phyloP scores from a whole-genome alignment of 37 sponge, comb jelly and placozoan genomes.

The Lycopodina hypogea region DNA sequence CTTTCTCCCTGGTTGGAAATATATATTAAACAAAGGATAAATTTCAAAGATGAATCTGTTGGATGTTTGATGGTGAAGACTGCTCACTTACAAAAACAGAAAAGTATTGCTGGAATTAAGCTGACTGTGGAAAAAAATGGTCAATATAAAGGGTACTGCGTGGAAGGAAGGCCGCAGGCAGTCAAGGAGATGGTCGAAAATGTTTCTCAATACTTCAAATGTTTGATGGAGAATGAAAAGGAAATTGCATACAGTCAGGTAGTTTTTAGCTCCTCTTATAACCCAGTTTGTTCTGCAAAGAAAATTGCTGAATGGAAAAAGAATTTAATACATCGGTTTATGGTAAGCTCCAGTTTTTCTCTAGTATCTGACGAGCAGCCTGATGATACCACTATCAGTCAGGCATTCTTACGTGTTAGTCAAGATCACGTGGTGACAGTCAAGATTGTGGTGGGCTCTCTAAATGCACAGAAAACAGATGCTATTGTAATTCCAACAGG shows the following conservation, averaged over 20 bases:
- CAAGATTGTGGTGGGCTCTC: slow-evolving; percentile 28
- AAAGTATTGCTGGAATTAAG: background rate
- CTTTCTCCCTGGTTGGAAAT: no score
- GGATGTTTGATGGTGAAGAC: background rate
- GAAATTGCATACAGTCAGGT: background rate
- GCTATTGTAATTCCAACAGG: slow-evolving; percentile 72
- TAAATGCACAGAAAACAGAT: slow-evolving; percentile 39
- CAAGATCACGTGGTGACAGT: slow-evolving; percentile 20
- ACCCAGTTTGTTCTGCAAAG: background rate
- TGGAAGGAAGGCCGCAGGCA: background rate
- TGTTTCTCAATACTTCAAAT: background rate
- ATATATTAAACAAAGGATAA: no score
- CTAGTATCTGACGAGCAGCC: background rate
- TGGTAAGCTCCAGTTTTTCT: background rate
- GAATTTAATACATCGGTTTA: background rate
- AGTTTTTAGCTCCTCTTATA: background rate
- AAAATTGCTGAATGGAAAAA: background rate
- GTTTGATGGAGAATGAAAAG: background rate
- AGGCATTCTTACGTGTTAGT: background rate
- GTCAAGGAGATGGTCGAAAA: background rate
- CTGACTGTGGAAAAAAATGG: background rate
- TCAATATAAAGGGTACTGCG: background rate
- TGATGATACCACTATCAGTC: background rate
- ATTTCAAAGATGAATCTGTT: no score
- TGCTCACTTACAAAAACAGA: background rate